phyloP scores from a whole-genome alignment of 2,113 vertebrate genomes.

The Polypterus senegalus region DNA sequence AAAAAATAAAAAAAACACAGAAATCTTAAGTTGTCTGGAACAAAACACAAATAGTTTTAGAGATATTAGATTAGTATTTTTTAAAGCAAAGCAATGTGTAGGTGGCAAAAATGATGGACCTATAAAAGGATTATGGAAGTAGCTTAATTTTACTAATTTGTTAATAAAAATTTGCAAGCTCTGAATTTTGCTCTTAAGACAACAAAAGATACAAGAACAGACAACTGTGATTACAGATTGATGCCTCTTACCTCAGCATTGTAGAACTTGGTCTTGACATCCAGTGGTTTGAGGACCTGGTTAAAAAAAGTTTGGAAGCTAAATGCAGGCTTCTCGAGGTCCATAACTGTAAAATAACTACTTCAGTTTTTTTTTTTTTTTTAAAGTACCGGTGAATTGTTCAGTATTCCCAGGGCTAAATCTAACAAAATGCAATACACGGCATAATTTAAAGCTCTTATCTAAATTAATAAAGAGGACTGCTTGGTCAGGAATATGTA shows the following conservation, averaged over 20 bases:
- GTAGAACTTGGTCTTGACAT: conserved; percentile 99
- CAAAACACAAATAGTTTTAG: too few relatives aligned
- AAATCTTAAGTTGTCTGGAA: too few relatives aligned
- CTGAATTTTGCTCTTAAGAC: neutral
- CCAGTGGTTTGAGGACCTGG: conserved; percentile 93
- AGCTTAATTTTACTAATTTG: neutral
- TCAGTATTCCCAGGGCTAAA: too few relatives aligned
- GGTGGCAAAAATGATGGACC: neutral
- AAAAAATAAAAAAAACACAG: too few relatives aligned
- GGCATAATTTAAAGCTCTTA: neutral
- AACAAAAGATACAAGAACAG: neutral
- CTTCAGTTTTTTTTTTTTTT: too few relatives aligned
- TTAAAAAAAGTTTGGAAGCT: conserved; percentile 57
- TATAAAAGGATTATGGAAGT: neutral
- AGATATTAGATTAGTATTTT: too few relatives aligned
- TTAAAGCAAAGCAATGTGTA: too few relatives aligned
- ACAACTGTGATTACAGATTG: neutral
- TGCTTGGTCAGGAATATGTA: neutral
- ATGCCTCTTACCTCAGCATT: conserved; percentile 78
- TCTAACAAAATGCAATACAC: too few relatives aligned
- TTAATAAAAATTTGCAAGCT: neutral
- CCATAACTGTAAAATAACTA: neutral
- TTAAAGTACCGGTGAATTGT: too few relatives aligned
- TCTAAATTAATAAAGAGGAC: neutral
- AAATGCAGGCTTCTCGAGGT: conserved; percentile 35